Evolutionary conservation across 2,797 vertebrate species (phyloP).

Genomic region (Enteromius argenteus): DNA sequence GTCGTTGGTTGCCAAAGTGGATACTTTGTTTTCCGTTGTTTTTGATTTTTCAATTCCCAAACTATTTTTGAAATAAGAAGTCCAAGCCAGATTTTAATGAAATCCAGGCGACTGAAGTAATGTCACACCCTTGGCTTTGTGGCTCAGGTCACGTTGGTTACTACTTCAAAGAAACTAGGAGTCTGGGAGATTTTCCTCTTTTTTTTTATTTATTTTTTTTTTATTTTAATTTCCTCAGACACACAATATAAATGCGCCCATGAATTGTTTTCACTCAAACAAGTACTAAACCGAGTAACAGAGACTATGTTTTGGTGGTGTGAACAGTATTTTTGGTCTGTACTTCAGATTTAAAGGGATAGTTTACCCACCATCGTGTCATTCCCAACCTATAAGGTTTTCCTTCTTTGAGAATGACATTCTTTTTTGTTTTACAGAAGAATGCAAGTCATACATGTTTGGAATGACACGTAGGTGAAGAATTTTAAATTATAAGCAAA

Average conservation of each 20-base stretch:
- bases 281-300: background rate
- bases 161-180: constrained; percentile 38
- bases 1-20: constrained; percentile 6
- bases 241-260: background rate
- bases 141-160: constrained; percentile 39
- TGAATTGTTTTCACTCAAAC: constrained; percentile 16
- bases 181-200: constrained; percentile 6
- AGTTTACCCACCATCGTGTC: background rate
- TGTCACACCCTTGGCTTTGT: constrained; percentile 48
- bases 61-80: constrained; percentile 22
- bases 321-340: constrained; percentile 47
- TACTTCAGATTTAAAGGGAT: constrained; percentile 60
- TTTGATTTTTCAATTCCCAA: constrained; percentile 48
- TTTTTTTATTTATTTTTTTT: constrained; percentile 25
- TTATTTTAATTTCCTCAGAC: constrained; percentile 12
- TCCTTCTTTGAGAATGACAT: background rate
- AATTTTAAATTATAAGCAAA: background rate
- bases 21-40: constrained; percentile 46
- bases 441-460: background rate
- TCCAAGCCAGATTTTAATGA: constrained; percentile 51
- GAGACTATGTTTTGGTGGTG: background rate
- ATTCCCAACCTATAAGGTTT: background rate
- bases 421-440: background rate
- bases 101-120: constrained; percentile 47
- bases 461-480: background rate